Base-by-base conservation (phyloP, 2,113 vertebrate genomes). In the Silurus asotus region DNA sequence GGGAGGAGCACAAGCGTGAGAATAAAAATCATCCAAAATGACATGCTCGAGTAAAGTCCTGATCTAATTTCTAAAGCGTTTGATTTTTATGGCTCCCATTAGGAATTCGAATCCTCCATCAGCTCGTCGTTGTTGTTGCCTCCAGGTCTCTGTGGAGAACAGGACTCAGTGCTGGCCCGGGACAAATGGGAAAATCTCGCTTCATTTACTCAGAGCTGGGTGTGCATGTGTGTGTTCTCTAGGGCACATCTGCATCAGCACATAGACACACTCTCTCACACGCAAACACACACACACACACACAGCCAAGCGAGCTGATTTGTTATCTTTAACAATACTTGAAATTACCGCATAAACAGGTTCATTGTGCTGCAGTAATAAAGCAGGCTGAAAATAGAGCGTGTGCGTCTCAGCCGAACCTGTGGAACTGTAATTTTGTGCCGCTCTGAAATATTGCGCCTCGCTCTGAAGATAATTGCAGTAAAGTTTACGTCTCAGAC, bases 161-260 rank as follows among this genome's bases (percentile, higher is more conserved):
- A 17, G 11, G 51, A 61, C 45, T 64, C 59, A 2, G 70, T 62
- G 58, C 72, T n/a, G 84, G 88, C 90, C 89, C 90, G 87, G 92
- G 93, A 94, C 93, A 94, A 94, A 95, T 95, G 94, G 93, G 92
- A 90, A 93, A 91, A 91, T 88, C 91, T 93, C 91, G 93, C 92
- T 93, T 95, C 94, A 95, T 95, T 95, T 95, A 93, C 92, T 91
- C 90, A 83, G 82, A 90, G 92, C 90, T 92, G 92, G 91, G 28
- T 48, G 56, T 61, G 83, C 45, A 49, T 51, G 23, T 64, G 56
- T 65, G 51, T 55, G 23, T 58, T 8, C 14, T 14, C n/a, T 8
- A 58, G 15, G 25, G 77, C 17, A 79, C 61, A 69, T 55, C 62
- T 53, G 64, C 64, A 55, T 69, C 20, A 9, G 28, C 51, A 17